Conservation (phyloP, 1,140 invertebrate species). For the Zaprionus nigranus region DNA sequence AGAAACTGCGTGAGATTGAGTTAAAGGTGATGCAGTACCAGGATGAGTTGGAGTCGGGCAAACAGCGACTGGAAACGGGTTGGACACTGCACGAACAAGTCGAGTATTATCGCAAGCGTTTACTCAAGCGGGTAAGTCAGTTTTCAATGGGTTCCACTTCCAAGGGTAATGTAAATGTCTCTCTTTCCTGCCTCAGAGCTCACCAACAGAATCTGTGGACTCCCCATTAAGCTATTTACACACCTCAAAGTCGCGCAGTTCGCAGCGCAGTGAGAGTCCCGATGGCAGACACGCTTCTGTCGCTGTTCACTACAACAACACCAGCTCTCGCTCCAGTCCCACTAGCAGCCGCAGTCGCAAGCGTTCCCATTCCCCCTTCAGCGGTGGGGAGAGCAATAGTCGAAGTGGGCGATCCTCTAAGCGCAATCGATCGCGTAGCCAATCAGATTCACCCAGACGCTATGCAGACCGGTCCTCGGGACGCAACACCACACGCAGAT, state of each 20-base stretch:
- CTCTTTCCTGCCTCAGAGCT: slow-evolving; percentile 34
- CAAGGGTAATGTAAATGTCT: no score
- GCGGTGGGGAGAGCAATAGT: slow-evolving; percentile 45
- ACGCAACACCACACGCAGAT: slow-evolving; percentile 38
- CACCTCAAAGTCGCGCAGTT: slow-evolving; percentile 50
- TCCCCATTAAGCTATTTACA: slow-evolving; percentile 69
- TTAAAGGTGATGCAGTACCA: slow-evolving; percentile 97
- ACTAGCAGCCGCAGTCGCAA: slow-evolving; percentile 47
- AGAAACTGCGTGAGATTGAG: slow-evolving; percentile 96
- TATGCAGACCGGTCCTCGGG: slow-evolving; percentile 53
- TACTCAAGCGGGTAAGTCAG: slow-evolving; percentile 91
- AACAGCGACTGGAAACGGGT: slow-evolving; percentile 90
- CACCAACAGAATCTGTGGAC: slow-evolving; percentile 54
- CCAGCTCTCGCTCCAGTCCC: slow-evolving; percentile 51
- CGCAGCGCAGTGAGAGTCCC: slow-evolving; percentile 63
- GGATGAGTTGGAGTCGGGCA: slow-evolving; percentile 96
- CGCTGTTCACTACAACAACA: slow-evolving; percentile 10
- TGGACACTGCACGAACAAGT: slow-evolving; percentile 93
- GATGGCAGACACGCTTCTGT: slow-evolving; percentile 20
- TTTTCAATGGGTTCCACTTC: neutral
- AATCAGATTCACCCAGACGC: slow-evolving; percentile 69
- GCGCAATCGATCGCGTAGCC: slow-evolving; percentile 71
- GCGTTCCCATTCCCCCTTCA: slow-evolving; percentile 72
- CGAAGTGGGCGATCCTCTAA: slow-evolving; percentile 66
- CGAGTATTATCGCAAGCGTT: slow-evolving; percentile 95